A percentile compares a stretch with the other conserved stretches of the same genome.
phyloP scores from a whole-genome alignment of 2,888 invertebrate species.

The Tetramorium bicarinatum region DNA sequence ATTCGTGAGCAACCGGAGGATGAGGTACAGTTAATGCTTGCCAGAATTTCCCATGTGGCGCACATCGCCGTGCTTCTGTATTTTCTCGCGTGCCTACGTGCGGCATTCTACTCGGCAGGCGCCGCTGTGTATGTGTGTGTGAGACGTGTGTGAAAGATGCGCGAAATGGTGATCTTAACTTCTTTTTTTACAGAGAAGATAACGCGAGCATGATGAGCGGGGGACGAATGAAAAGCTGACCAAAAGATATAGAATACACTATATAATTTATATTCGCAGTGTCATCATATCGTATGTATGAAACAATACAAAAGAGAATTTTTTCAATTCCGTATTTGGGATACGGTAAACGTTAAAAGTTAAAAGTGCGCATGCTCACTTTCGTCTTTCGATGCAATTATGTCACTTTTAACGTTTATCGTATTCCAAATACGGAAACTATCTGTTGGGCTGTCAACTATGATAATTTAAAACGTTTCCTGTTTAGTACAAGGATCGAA shows the following conservation, averaged over 20 bases:
- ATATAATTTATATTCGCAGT: not conserved
- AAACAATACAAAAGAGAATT: too few species aligned
- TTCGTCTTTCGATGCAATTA: too few species aligned
- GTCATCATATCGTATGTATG: not conserved
- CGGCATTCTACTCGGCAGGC: conserved; percentile 53
- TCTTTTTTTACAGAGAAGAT: not conserved
- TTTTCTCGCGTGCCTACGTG: conserved; percentile 63
- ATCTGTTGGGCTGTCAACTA: not conserved
- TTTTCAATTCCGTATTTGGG: too few species aligned
- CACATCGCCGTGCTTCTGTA: conserved; percentile 52
- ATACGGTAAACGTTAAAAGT: too few species aligned
- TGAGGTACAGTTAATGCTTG: conserved; percentile 69
- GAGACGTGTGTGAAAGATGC: conserved; percentile 32
- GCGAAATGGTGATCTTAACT: conserved; percentile 39
- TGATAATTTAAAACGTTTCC: not conserved
- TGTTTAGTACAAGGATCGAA: not conserved
- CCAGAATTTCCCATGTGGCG: conserved; percentile 75
- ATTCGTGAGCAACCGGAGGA: conserved; percentile 67
- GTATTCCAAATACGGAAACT: conserved; percentile 7
- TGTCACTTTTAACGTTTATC: too few species aligned
- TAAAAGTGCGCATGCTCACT: too few species aligned
- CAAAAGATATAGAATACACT: not conserved
- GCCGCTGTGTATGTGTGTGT: conserved; percentile 9
- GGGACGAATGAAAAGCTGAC: not conserved
- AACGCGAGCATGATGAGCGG: not conserved